Base-by-base conservation (phyloP, 2,888 invertebrate genomes). In the Siphonodentalium dalli region DNA sequence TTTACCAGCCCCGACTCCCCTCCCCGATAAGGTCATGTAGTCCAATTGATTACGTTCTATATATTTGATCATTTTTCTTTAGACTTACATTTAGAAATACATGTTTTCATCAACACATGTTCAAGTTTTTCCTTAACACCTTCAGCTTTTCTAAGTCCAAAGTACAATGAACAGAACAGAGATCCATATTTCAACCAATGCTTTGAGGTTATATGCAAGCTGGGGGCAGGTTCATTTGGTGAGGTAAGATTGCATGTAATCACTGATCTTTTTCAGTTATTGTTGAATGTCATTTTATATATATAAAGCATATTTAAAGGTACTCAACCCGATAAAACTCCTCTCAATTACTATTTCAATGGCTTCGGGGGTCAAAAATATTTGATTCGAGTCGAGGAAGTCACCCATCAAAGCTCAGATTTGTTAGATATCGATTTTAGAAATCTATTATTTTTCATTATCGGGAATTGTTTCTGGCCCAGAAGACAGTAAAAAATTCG, bases 221-320 rank as follows among this genome's bases (percentile, higher is more conserved):
- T 90, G 33, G 90, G 90, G 1, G 87, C 87, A 74, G 90, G 90
- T 2, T 89, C 89, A 3, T 90, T 90, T 83, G 90, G 90, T 8
- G 87, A 88, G 72, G 84, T 84, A 63, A 61, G 71, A 54, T 3
- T 26, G 45, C 41, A 24, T 21, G n/a, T 31, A 21, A 37, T 49
- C n/a, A 24, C 42, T 9, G 15, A n/a, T n/a, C n/a, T n/a, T n/a
- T n/a, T n/a, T n/a, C n/a, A n/a, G n/a, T n/a, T n/a, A n/a, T n/a
- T 24, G 4, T 33, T 13, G 2, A 9, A 6, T 33, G 31, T 13
- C 23, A n/a, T n/a, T 20, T 13, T 3, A n/a, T 33, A 20, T 18
- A n/a, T n/a, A 11, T 9, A 11, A 42, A 33, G 20, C 9, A n/a
- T 33, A 33, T 15, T 33, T 33, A 9, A 11, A 11, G 8, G 31